A percentile compares a stretch with the other conserved stretches of the same genome.
Evolutionary conservation across 2,888 invertebrate species (phyloP).

Genomic region (Thymelicus lineola): DNA sequence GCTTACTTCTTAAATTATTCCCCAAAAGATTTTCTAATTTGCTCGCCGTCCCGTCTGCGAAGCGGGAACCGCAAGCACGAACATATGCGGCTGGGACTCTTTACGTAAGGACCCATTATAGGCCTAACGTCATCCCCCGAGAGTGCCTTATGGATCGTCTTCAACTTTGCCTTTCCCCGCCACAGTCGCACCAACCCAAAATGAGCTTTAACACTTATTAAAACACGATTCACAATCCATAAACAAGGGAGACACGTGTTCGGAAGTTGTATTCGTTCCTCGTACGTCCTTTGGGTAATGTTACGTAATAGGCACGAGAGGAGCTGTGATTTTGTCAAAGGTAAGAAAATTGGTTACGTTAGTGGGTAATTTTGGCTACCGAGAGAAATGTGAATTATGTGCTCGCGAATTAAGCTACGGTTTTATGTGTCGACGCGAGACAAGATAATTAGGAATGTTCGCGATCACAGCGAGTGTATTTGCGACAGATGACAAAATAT

Average conservation of each 20-base stretch:
- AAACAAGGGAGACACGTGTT: slow-evolving; percentile 57
- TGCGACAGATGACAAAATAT: slow-evolving; percentile 12
- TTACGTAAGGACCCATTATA: slow-evolving; percentile 64
- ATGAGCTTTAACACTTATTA: slow-evolving; percentile 67
- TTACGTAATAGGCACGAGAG: slow-evolving; percentile 79
- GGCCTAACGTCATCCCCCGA: slow-evolving; percentile 64
- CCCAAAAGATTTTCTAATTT: slow-evolving; percentile 84
- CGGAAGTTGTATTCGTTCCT: slow-evolving; percentile 67
- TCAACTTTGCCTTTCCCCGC: slow-evolving; percentile 58
- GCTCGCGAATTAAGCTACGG: slow-evolving; percentile 52
- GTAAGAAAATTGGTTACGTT: slow-evolving; percentile 84
- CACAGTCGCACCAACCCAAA: slow-evolving; percentile 54
- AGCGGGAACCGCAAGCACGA: slow-evolving; percentile 60
- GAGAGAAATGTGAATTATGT: slow-evolving; percentile 71
- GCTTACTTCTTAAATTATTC: slow-evolving; percentile 80
- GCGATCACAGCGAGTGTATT: slow-evolving; percentile 14
- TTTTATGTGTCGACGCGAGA: slow-evolving; percentile 34
- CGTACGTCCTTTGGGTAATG: slow-evolving; percentile 83
- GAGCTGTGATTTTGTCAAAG: slow-evolving; percentile 82
- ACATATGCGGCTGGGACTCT: slow-evolving; percentile 61
- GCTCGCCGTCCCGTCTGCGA: slow-evolving; percentile 70
- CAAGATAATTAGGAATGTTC: slow-evolving; percentile 36
- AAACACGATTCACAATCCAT: slow-evolving; percentile 69
- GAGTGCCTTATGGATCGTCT: slow-evolving; percentile 65
- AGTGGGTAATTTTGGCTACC: slow-evolving; percentile 73